phyloP scores from a whole-genome alignment of 2,113 vertebrate genomes.

The Oryzias woworae region DNA sequence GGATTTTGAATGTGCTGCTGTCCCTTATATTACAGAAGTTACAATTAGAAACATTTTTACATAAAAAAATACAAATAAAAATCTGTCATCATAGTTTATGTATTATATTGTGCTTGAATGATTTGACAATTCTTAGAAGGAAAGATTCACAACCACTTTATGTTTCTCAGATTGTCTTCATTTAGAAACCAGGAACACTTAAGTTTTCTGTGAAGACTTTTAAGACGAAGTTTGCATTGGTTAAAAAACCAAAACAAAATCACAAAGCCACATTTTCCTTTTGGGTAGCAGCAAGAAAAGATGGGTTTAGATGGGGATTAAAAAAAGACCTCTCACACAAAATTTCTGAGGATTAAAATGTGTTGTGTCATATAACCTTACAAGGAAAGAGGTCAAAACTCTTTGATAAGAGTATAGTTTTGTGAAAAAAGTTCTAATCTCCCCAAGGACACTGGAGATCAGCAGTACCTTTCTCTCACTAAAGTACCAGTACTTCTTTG shows the following conservation, averaged over 20 bases:
- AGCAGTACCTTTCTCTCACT: slow-evolving; percentile 30
- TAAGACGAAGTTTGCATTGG: slow-evolving; percentile 23
- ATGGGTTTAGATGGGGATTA: slow-evolving; percentile 25
- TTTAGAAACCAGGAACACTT: not conserved
- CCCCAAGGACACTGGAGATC: slow-evolving; percentile 44
- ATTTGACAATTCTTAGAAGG: too few species aligned
- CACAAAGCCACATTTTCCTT: slow-evolving; percentile 25
- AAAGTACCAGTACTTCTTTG: slow-evolving; percentile 28
- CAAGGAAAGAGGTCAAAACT: slow-evolving; percentile 16
- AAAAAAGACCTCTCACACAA: slow-evolving; percentile 28
- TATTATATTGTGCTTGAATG: not conserved
- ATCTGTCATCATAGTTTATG: not conserved
- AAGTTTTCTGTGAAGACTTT: not conserved
- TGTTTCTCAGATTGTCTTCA: too few species aligned
- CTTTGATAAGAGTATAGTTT: slow-evolving; percentile 37
- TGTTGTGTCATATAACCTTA: slow-evolving; percentile 47
- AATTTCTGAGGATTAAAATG: slow-evolving; percentile 40
- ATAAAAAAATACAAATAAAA: not conserved
- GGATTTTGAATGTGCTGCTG: not conserved
- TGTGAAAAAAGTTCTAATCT: slow-evolving; percentile 38
- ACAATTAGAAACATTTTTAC: not conserved
- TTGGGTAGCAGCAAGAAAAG: not conserved
- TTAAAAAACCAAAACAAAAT: slow-evolving; percentile 31
- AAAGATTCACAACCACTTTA: too few species aligned
- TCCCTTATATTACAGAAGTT: not conserved